Base-by-base conservation (phyloP, 2,888 invertebrate species). In the Argyresthia goedartella region DNA sequence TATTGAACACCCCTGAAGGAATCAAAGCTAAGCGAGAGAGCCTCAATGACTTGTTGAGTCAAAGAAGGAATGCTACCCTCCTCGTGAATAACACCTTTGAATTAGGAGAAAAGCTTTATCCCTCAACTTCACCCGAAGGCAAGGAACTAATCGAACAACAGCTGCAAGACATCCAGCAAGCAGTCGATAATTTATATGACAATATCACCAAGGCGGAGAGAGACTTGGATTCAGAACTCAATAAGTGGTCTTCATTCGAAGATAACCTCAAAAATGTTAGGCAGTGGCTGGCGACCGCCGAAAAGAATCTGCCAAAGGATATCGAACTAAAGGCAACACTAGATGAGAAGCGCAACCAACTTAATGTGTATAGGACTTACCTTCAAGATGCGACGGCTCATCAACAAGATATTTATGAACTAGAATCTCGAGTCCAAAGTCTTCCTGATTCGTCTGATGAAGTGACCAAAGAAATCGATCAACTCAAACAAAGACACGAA, bases 221-320 rank as follows among this genome's bases (percentile, higher is more conserved):
- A 53, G 92, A 94, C 62, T 88, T 97, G 25, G 95, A 96, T 74
- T 91, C 92, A 0, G 95, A 94, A 77, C 89, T 96, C 52, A 91
- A 91, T 49, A 91, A 94, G 61, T 97, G 96, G 97, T 93, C 93
- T 14, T 95, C 94, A 4, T 97, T 96, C 69, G 96, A 97, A 73
- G 96, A 97, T 64, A 92, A 93, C 59, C 89, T 94, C 11, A 93
- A 93, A 53, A 90, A 88, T 45, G 91, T 97, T 33, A 90, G 92
- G 62, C 88, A 88, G 51, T 97, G 97, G 97, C 71, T 98, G 52
- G 88, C 89, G 44, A 88, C 90, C 52, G 90, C 93, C 8, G 95
- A 95, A 67, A 89, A 89, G 55, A 91, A 93, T 60, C 76, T 97
- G 25, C 92, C 93, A 0, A 88, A 89, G 52, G 94, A 96, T 60